Conservation (phyloP, 2,888 invertebrate species). For the Empis stercorea region DNA sequence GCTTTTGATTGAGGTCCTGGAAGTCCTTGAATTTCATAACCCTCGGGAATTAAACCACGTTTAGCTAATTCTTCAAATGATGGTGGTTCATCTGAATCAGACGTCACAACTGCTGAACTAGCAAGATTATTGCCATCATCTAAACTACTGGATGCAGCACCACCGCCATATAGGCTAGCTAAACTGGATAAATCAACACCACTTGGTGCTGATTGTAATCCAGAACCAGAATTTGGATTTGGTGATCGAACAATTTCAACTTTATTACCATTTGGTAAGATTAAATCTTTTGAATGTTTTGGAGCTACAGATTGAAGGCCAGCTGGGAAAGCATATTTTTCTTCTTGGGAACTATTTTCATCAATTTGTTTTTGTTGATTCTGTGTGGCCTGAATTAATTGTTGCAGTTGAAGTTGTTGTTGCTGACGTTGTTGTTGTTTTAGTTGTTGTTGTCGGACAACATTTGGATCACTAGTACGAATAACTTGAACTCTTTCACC, state of each 20-base stretch:
- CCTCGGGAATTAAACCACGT: slow-evolving; percentile 59
- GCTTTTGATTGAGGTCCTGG: slow-evolving; percentile 63
- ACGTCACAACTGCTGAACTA: slow-evolving; percentile 35
- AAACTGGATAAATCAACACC: slow-evolving; percentile 29
- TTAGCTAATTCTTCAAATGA: slow-evolving; percentile 67
- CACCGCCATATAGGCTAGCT: slow-evolving; percentile 28
- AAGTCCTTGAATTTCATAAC: slow-evolving; percentile 68
- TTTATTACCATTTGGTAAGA: slow-evolving; percentile 58
- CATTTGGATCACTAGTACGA: slow-evolving; percentile 55
- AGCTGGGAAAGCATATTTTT: neutral
- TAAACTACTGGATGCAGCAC: slow-evolving; percentile 21
- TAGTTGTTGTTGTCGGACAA: slow-evolving; percentile 45
- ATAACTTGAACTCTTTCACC: slow-evolving; percentile 65
- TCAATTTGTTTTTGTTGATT: neutral
- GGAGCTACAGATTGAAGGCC: slow-evolving; percentile 26
- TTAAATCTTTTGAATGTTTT: slow-evolving; percentile 49
- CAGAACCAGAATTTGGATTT: slow-evolving; percentile 48
- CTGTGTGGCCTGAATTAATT: neutral
- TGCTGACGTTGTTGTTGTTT: slow-evolving; percentile 29
- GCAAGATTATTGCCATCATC: slow-evolving; percentile 30
- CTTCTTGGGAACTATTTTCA: slow-evolving; percentile 16
- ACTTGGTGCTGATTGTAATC: slow-evolving; percentile 23
- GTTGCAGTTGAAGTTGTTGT: neutral
- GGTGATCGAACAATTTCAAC: slow-evolving; percentile 56
- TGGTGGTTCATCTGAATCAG: slow-evolving; percentile 48